Base-by-base conservation (phyloP, 2,113 vertebrate species). In the Lophotis ruficrista region DNA sequence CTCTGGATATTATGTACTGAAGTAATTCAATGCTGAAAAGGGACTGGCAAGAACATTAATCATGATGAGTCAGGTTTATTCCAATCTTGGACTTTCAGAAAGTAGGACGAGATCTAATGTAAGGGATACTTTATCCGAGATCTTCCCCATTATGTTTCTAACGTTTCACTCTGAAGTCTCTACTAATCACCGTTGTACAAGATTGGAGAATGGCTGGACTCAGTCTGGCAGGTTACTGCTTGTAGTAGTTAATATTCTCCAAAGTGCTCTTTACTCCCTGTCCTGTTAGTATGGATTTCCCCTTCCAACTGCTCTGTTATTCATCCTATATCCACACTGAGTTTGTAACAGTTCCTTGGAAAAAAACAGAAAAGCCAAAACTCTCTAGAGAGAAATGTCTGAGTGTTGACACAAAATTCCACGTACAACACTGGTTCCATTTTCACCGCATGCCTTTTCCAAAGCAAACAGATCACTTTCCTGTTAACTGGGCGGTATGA, bases 401-500 rank as follows among this genome's bases (percentile, higher is more conserved):
- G 64, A 90, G 68, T 7, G 3, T 60, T 91, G 78, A 84, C 83
- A 89, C 79, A 66, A 31, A 92, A 87, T 92, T 95, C 96, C 71
- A 61, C 51, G 7, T 77, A 22, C 58, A 75, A 4, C 2, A 0
- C 78, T 56, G 24, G 57, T 96, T 97, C 95, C 73, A 83, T 96
- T 96, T 97, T 95, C 92, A 76, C 64, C 43, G 73, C 41, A 33
- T 41, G 64, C 10, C n/a, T 95, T 96, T 97, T 97, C 97, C 98
- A 98, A 98, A 98, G 97, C 97, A 98, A 98, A 98, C 97, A 97
- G 61, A 45, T 96, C 9, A 18, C 93, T 96, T 97, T 97, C 97
- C 98, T 98, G 96, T 97, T 96, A 94, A 57, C 66, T 7, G 91
- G 94, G 77, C 57, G 61, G 72, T 43, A 65, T 61, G 72, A 88